Percentiles rank a stretch among this genome's conserved stretches.
Evolutionary conservation across 2,888 invertebrate genomes (phyloP).

Genomic region (Volucella inflata): DNA sequence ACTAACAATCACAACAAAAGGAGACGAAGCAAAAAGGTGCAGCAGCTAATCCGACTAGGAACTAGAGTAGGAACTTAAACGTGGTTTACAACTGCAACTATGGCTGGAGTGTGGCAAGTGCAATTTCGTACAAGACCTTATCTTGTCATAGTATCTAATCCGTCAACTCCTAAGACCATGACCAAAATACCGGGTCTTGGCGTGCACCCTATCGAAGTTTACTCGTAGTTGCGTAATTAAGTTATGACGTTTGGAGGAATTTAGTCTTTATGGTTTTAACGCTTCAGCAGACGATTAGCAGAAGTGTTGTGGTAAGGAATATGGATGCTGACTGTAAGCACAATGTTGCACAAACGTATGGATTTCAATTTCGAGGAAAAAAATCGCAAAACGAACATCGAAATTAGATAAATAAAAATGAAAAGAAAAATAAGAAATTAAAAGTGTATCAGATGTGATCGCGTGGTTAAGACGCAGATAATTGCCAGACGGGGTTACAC

Average conservation of each 20-base stretch:
- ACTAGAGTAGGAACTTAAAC: constrained; percentile 37
- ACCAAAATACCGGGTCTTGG: constrained; percentile 67
- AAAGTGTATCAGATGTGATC: constrained; percentile 17
- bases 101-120: constrained; percentile 59
- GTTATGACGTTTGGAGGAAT: constrained; percentile 50
- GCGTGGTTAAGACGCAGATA: constrained; percentile 41
- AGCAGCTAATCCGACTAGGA: constrained; percentile 6
- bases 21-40: constrained; percentile 44
- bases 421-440: constrained; percentile 42
- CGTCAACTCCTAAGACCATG: constrained; percentile 61
- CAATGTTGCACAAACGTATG: constrained; percentile 42
- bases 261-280: constrained; percentile 57
- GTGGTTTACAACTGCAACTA: constrained; percentile 4
- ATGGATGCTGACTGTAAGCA: constrained; percentile 34
- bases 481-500: constrained; percentile 47
- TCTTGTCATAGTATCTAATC: constrained; percentile 64
- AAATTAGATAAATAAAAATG: constrained; percentile 24
- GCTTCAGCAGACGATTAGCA: constrained; percentile 67
- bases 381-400: neutral
- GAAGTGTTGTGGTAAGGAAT: constrained; percentile 43
- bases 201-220: constrained; percentile 44
- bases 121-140: constrained; percentile 64
- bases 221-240: constrained; percentile 48
- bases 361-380: constrained; percentile 23
- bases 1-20: constrained; percentile 46